These are phyloP conservation scores for Toxotes lorentzi DNA, from an alignment of 2,797 vertebrate species.

Conservation along the genomic window DNA sequence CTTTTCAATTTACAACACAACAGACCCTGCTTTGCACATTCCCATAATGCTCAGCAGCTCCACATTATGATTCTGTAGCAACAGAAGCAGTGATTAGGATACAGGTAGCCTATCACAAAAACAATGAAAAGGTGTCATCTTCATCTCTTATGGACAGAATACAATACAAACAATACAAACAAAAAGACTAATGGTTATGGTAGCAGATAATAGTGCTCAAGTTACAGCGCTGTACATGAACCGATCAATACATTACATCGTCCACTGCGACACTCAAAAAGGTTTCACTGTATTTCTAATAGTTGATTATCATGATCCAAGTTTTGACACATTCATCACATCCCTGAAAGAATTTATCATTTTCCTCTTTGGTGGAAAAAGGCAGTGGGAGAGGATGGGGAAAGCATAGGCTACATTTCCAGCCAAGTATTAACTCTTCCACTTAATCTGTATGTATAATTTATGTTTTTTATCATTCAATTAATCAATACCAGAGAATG, in stretches of 20 bases:
- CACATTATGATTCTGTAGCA: no score
- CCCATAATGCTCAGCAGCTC: slow-evolving; percentile 8
- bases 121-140: neutral
- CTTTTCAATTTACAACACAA: slow-evolving; percentile 9
- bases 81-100: no score
- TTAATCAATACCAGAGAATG: neutral
- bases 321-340: neutral
- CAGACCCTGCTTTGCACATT: neutral
- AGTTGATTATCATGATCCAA: slow-evolving; percentile 3
- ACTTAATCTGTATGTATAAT: neutral
- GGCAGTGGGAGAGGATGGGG: neutral
- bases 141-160: neutral
- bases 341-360: neutral
- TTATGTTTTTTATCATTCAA: neutral
- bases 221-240: slow-evolving; percentile 18
- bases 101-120: neutral
- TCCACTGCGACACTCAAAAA: neutral
- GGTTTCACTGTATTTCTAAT: slow-evolving; percentile 1
- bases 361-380: neutral
- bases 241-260: slow-evolving; percentile 3
- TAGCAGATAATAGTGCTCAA: slow-evolving; percentile 12
- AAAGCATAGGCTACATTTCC: neutral
- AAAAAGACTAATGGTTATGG: slow-evolving; percentile 4
- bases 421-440: neutral
- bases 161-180: neutral